A percentile compares a stretch with the other conserved stretches of the same genome.
Evolutionary conservation across 2,113 vertebrate genomes (phyloP).

Genomic region (Mormoops blainvillei): DNA sequence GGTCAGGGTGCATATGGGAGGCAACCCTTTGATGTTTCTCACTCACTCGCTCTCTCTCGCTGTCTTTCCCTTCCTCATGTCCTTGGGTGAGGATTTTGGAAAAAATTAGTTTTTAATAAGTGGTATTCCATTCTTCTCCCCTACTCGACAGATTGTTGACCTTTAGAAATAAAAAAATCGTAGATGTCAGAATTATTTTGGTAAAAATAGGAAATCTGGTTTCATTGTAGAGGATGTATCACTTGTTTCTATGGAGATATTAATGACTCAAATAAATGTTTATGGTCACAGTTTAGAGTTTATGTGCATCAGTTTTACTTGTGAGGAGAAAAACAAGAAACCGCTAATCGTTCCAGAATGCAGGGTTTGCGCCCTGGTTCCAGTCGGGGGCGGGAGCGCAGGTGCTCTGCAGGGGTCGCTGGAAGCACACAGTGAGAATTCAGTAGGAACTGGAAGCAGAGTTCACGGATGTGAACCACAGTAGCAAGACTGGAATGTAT

Average conservation of each 20-base stretch:
- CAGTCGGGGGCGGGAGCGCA: neutral
- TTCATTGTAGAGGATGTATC: neutral
- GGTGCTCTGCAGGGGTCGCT: neutral
- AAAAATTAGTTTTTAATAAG: neutral
- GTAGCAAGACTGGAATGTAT: neutral
- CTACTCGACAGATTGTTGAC: neutral
- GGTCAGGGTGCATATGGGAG: too few relatives aligned
- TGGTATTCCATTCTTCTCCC: neutral
- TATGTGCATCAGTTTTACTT: neutral
- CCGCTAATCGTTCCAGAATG: neutral
- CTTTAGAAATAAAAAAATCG: neutral
- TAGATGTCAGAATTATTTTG: slow-evolving; percentile 3
- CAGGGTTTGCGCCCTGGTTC: neutral
- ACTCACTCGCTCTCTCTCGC: too few relatives aligned
- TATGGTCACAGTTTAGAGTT: neutral
- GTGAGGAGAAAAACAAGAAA: neutral
- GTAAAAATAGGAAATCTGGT: neutral
- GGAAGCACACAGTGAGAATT: neutral
- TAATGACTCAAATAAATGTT: neutral
- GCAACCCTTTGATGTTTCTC: too few relatives aligned
- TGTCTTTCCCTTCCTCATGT: neutral
- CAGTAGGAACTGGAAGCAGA: neutral
- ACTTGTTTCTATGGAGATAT: neutral
- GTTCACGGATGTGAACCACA: neutral
- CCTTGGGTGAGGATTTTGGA: neutral